Conservation (phyloP, 53 echinoderm and acorn worm genomes). For the Astropecten irregularis region DNA sequence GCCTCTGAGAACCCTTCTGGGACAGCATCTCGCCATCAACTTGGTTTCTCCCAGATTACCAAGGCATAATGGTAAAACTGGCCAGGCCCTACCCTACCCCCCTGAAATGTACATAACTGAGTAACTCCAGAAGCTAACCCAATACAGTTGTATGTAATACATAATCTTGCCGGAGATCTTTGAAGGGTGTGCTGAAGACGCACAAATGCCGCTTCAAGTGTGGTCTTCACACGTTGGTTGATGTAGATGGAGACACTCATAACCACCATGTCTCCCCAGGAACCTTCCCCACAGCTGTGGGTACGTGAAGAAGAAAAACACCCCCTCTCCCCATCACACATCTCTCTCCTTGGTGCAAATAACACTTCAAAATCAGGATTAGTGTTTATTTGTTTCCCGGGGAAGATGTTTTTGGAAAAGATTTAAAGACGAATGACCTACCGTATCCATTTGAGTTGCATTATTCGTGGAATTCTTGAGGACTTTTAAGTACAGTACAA, state of each 20-base stretch:
- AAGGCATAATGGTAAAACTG: neutral
- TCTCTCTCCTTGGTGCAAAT: too few relatives aligned
- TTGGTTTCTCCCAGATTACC: neutral
- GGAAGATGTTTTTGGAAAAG: neutral
- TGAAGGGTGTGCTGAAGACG: neutral
- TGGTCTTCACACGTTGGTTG: neutral
- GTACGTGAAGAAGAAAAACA: neutral
- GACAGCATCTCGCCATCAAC: neutral
- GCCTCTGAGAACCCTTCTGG: neutral
- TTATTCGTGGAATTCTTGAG: too few relatives aligned
- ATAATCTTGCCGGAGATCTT: neutral
- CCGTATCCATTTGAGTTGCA: too few relatives aligned
- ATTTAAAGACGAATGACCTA: too few relatives aligned
- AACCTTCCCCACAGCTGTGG: constrained; percentile 4
- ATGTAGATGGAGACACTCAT: too few relatives aligned
- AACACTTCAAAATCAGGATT: neutral
- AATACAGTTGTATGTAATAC: neutral
- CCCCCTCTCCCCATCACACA: neutral
- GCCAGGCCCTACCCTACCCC: too few relatives aligned
- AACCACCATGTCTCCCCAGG: too few relatives aligned
- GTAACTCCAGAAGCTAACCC: neutral
- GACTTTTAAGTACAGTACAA: too few relatives aligned
- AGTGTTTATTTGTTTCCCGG: neutral
- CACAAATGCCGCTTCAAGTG: neutral
- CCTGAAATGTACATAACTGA: neutral